These are phyloP conservation scores for Anoplophora glabripennis DNA, from an alignment of 1,140 invertebrate species.

Conservation along the genomic window DNA sequence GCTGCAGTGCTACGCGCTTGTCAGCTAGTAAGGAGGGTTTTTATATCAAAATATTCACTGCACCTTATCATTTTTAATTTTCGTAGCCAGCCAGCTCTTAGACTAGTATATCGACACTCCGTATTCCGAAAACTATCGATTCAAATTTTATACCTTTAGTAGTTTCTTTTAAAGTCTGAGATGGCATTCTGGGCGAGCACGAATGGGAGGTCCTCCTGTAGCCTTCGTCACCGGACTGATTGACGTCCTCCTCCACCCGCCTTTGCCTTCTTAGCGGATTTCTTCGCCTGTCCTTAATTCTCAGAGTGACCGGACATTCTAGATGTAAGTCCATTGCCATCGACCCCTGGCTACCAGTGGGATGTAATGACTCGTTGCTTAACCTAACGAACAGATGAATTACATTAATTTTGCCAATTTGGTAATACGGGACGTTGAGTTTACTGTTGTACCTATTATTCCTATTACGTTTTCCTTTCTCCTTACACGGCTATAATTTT, in stretches of 20 bases:
- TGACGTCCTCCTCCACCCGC: constrained; percentile 65
- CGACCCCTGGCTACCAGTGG: constrained; percentile 62
- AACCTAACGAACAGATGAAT: constrained; percentile 34
- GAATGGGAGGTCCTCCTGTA: constrained; percentile 39
- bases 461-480: too few species aligned
- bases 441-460: too few species aligned
- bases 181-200: constrained; percentile 27
- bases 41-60: too few species aligned
- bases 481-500: too few species aligned
- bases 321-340: constrained; percentile 72
- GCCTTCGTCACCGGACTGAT: constrained; percentile 15
- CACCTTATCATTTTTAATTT: too few species aligned
- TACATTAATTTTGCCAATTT: not conserved
- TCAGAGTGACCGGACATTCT: constrained; percentile 65
- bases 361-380: constrained; percentile 53
- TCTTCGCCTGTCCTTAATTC: constrained; percentile 63
- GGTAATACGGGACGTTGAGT: too few species aligned
- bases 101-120: too few species aligned
- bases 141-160: not conserved
- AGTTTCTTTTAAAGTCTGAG: constrained; percentile 15
- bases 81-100: too few species aligned
- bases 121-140: too few species aligned
- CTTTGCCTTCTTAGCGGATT: constrained; percentile 73
- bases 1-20: too few species aligned
- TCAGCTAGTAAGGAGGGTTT: too few species aligned